A percentile compares a stretch with the other conserved stretches of the same genome.
Evolutionary conservation across 2,888 invertebrate species (phyloP).

Genomic region (Lacanobia wlatinum): DNA sequence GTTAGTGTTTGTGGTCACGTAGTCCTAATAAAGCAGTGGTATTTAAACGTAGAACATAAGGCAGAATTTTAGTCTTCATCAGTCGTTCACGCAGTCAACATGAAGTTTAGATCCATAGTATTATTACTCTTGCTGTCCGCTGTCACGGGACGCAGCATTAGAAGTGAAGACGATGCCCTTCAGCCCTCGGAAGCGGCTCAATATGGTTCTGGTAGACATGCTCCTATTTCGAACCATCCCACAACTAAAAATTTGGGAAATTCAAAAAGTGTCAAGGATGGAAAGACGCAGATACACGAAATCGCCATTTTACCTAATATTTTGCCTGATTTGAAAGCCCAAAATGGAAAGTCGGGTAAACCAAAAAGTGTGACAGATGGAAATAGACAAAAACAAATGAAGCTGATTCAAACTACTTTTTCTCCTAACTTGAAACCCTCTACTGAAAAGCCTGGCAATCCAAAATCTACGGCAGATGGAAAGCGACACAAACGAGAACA

Average conservation of each 20-base stretch:
- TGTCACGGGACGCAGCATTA: background rate
- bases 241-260: background rate
- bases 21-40: background rate
- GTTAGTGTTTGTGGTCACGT: slow-evolving; percentile 3
- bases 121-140: background rate
- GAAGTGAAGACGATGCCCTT: background rate
- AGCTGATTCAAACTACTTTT: background rate
- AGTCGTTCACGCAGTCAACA: background rate
- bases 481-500: background rate
- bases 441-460: background rate
- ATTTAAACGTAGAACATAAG: background rate
- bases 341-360: background rate
- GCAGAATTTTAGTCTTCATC: background rate
- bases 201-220: background rate
- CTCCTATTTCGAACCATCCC: background rate
- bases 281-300: background rate
- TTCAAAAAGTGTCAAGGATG: background rate
- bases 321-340: background rate
- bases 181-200: background rate
- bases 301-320: no score
- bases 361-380: background rate
- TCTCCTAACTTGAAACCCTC: background rate
- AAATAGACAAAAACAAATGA: background rate
- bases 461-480: background rate
- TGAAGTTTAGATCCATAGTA: slow-evolving; percentile 1